Evolutionary conservation across 2,888 invertebrate genomes (phyloP).

Genomic region (Drosophila histrio): DNA sequence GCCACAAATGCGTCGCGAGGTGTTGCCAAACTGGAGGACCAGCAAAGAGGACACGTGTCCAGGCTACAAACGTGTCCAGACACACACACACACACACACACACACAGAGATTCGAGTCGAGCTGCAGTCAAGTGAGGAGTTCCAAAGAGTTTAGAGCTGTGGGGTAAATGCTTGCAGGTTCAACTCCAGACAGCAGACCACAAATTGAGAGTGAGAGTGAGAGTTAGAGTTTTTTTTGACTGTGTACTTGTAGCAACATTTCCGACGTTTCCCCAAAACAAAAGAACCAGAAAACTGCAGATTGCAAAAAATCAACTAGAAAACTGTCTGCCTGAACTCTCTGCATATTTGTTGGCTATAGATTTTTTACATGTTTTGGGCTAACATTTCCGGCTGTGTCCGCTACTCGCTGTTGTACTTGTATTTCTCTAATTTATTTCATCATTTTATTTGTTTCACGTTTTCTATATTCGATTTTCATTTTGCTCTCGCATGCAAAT

Average conservation of each 20-base stretch:
- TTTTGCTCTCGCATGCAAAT: conserved; percentile 73
- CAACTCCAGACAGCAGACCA: conserved; percentile 54
- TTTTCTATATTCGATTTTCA: conserved; percentile 26
- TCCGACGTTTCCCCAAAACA: conserved; percentile 69
- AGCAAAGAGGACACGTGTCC: conserved; percentile 44
- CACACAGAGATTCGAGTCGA: too few relatives aligned
- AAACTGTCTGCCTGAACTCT: conserved; percentile 55
- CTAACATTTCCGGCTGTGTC: conserved; percentile 64
- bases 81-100: conserved; percentile 7
- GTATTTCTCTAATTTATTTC: conserved; percentile 80
- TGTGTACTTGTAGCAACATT: conserved; percentile 71
- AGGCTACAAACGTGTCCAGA: conserved; percentile 61
- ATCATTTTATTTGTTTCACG: conserved; percentile 75
- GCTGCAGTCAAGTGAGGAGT: conserved; percentile 36
- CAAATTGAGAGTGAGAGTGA: background rate
- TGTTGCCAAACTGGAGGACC: conserved; percentile 60
- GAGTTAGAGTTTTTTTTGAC: background rate
- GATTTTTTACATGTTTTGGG: conserved; percentile 41
- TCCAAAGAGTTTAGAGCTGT: conserved; percentile 25
- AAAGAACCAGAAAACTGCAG: conserved; percentile 76
- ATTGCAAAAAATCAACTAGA: conserved; percentile 77
- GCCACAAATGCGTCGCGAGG: conserved; percentile 77
- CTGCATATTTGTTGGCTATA: conserved; percentile 60
- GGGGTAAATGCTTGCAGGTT: conserved; percentile 47
- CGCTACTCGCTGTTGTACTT: conserved; percentile 40